Evolutionary conservation across 2,797 vertebrate genomes (phyloP).

Genomic region (Anguilla anguilla): DNA sequence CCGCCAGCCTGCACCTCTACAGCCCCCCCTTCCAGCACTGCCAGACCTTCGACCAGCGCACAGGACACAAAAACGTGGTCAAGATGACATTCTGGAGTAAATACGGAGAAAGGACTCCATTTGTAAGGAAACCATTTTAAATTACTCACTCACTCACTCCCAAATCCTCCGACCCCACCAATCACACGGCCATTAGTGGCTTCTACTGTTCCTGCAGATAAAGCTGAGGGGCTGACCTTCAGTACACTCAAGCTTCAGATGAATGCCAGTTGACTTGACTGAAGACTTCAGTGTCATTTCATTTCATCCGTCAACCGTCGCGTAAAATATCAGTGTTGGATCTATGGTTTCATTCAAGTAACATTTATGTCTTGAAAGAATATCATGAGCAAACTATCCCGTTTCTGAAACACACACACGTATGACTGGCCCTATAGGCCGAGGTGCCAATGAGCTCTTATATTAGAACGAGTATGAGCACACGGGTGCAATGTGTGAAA

Average conservation of each 20-base stretch:
- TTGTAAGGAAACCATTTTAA: slow-evolving; percentile 72
- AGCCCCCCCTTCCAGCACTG: slow-evolving; percentile 89
- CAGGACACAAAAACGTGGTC: slow-evolving; percentile 89
- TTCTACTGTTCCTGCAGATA: neutral
- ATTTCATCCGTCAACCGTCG: too few species aligned
- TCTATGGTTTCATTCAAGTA: neutral
- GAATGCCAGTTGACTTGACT: neutral
- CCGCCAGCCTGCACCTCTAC: slow-evolving; percentile 92
- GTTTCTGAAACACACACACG: neutral
- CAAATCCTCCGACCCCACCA: neutral
- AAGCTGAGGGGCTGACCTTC: neutral
- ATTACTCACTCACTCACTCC: neutral
- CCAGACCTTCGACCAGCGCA: slow-evolving; percentile 94
- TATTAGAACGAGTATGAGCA: neutral
- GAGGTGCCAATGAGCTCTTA: neutral
- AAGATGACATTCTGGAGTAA: slow-evolving; percentile 96
- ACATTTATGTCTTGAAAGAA: neutral
- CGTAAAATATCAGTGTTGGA: neutral
- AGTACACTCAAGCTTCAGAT: neutral
- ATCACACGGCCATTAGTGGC: neutral
- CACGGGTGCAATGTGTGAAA: neutral
- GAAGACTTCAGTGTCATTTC: too few species aligned
- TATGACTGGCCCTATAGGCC: neutral
- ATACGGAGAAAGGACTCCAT: slow-evolving; percentile 82
- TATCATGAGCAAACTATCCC: neutral